These are phyloP conservation scores for Colletes gigas DNA, from an alignment of 1,140 invertebrate species.

Conservation along the genomic window DNA sequence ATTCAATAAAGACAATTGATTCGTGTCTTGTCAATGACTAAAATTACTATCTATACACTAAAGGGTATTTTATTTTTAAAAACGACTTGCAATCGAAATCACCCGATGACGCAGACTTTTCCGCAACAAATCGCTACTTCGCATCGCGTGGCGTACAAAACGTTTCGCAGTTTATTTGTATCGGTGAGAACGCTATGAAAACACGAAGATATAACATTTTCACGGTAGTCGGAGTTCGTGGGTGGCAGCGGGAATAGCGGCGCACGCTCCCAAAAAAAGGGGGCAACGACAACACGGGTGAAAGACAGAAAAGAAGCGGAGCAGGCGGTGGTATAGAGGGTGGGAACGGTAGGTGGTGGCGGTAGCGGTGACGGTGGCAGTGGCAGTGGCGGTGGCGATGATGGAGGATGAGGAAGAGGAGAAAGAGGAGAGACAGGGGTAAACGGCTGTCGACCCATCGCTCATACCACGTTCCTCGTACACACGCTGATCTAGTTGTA, in stretches of 20 bases:
- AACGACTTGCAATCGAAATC: constrained; percentile 6
- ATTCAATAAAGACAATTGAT: too few relatives aligned
- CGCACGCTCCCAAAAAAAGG: not conserved
- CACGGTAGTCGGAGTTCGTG: not conserved
- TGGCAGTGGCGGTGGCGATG: constrained; percentile 14
- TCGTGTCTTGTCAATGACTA: not conserved
- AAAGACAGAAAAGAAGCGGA: constrained; percentile 1
- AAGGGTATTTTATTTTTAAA: too few relatives aligned
- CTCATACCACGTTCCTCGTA: constrained; percentile 75
- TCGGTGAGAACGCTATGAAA: constrained; percentile 3
- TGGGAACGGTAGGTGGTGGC: not conserved
- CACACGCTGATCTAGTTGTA: constrained; percentile 80
- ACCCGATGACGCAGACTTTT: too few relatives aligned
- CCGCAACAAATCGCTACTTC: too few relatives aligned
- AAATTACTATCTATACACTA: too few relatives aligned
- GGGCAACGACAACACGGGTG: not conserved
- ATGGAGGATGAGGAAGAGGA: constrained; percentile 38
- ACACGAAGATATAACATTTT: constrained; percentile 4
- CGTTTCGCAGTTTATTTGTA: constrained; percentile 5
- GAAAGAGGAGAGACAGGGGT: constrained; percentile 37
- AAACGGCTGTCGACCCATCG: constrained; percentile 75
- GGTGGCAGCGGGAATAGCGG: not conserved
- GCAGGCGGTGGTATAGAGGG: not conserved
- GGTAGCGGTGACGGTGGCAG: not conserved
- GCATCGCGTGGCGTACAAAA: too few relatives aligned